phyloP scores from a whole-genome alignment of 1,140 invertebrate species.

The Schlechtendalia chinensis region DNA sequence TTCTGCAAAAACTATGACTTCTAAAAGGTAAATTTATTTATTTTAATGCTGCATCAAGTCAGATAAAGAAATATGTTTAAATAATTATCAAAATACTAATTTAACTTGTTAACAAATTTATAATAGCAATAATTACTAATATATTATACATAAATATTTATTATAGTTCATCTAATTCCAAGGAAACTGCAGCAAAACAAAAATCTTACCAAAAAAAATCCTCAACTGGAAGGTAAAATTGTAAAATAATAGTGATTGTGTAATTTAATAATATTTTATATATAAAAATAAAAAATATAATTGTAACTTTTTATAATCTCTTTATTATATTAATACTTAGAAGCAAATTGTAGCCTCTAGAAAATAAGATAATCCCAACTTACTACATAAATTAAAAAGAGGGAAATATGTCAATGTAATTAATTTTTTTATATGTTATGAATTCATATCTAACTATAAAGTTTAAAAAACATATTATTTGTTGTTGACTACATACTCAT shows the following conservation, averaged over 20 bases:
- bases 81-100: neutral
- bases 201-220: neutral
- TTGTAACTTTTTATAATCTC: too few species aligned
- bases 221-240: neutral
- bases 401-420: too few species aligned
- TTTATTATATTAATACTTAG: too few species aligned
- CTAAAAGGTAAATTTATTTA: constrained; percentile 23
- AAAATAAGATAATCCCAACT: too few species aligned
- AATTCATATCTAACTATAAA: too few species aligned
- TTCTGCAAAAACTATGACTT: neutral
- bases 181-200: neutral
- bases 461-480: too few species aligned
- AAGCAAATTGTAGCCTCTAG: too few species aligned
- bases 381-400: too few species aligned
- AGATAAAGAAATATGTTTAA: neutral
- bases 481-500: too few species aligned
- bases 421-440: too few species aligned
- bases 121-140: neutral
- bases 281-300: neutral
- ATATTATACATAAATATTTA: neutral
- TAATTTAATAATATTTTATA: neutral
- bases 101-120: neutral
- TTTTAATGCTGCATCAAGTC: neutral
- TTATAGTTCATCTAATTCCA: constrained; percentile 1
- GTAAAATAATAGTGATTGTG: neutral